Percentiles rank a stretch among this genome's conserved stretches.
Conservation (phyloP, 2,797 vertebrate species). For the Dallia pectoralis region DNA sequence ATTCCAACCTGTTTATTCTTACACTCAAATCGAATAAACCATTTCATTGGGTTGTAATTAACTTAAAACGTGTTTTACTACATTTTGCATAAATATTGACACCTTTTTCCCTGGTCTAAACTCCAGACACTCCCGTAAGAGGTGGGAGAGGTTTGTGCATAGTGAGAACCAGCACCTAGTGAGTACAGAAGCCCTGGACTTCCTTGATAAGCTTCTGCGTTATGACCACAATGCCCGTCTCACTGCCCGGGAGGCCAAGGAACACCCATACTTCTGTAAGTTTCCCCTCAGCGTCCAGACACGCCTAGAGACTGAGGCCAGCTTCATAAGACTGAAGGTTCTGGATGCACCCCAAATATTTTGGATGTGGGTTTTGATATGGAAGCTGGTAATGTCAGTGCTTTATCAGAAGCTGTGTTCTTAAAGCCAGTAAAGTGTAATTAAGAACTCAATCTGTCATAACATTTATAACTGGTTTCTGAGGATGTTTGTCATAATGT, state of each 20-base stretch:
- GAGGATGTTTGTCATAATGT: too few species aligned
- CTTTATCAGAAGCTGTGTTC: too few species aligned
- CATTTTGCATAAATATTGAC: not conserved
- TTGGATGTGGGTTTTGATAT: too few species aligned
- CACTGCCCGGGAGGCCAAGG: constrained; percentile 98
- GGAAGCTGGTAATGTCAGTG: too few species aligned
- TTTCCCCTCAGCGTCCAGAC: not conserved
- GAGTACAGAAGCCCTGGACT: constrained; percentile 97
- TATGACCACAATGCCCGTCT: constrained; percentile 98
- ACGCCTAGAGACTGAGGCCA: not conserved
- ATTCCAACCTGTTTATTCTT: too few species aligned
- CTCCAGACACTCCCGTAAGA: constrained; percentile 94
- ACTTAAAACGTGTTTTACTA: not conserved
- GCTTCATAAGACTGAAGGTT: not conserved
- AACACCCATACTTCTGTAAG: constrained; percentile 90
- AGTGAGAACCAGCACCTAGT: constrained; percentile 99
- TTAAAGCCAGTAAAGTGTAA: too few species aligned
- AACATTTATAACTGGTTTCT: too few species aligned
- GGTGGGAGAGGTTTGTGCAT: constrained; percentile 99
- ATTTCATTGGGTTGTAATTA: too few species aligned
- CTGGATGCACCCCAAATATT: too few species aligned
- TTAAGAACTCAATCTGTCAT: too few species aligned
- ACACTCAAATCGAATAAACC: too few species aligned
- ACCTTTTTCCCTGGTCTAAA: not conserved
- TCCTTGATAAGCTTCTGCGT: constrained; percentile 85